Conservation (phyloP, 2,113 vertebrate genomes). For the Grus americana region DNA sequence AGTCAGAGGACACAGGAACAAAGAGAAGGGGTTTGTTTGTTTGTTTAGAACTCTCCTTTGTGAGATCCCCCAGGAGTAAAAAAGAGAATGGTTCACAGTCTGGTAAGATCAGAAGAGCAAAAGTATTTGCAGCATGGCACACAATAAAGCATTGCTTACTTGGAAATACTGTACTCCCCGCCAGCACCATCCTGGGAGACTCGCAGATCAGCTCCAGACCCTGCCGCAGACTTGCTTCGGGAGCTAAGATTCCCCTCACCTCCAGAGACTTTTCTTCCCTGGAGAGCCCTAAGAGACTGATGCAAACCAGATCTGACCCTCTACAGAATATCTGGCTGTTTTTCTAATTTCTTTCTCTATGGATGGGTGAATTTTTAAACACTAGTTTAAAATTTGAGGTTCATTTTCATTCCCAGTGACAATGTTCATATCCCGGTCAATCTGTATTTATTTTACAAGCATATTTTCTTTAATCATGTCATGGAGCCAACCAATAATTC, state of each 20-base stretch:
- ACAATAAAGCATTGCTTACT: background rate
- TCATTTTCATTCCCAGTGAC: background rate
- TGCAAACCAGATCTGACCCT: background rate
- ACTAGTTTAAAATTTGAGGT: background rate
- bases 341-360: background rate
- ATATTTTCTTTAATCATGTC: constrained; percentile 31
- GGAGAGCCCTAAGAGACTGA: background rate
- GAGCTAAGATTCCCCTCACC: background rate
- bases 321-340: background rate
- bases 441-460: background rate
- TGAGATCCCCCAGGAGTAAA: background rate
- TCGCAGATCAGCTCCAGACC: background rate
- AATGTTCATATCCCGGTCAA: background rate
- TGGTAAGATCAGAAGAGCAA: constrained; percentile 37
- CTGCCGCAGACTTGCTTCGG: rapidly evolving
- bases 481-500: constrained; percentile 7
- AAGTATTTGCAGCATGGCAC: constrained; percentile 20
- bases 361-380: background rate
- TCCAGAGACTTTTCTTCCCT: background rate
- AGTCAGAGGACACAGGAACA: background rate
- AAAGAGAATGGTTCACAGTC: constrained; percentile 40
- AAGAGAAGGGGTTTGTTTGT: background rate
- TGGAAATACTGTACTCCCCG: background rate
- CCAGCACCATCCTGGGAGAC: background rate
- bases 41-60: constrained; percentile 14